phyloP scores from a whole-genome alignment of 2,888 invertebrate species.

The Hydrotaea diabolus region DNA sequence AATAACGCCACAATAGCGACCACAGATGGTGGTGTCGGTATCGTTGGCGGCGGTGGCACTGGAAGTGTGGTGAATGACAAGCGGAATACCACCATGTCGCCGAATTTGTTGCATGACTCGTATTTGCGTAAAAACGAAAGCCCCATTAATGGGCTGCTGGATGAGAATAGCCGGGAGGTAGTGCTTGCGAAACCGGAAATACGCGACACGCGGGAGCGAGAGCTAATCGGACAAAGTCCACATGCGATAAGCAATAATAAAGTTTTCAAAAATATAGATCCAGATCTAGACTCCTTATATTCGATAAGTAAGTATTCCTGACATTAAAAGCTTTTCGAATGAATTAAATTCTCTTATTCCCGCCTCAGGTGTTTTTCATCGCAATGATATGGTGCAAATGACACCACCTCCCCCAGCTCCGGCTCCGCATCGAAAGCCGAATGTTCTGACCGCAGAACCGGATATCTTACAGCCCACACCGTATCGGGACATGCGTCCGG shows the following conservation, averaged over 20 bases:
- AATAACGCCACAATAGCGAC: constrained; percentile 72
- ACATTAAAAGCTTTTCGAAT: not conserved
- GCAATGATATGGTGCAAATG: constrained; percentile 81
- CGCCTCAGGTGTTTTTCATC: constrained; percentile 78
- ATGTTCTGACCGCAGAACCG: constrained; percentile 69
- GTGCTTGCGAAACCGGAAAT: constrained; percentile 59
- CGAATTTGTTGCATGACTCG: constrained; percentile 68
- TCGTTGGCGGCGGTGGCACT: constrained; percentile 23
- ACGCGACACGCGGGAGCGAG: constrained; percentile 69
- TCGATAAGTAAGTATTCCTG: constrained; percentile 84
- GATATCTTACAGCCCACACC: constrained; percentile 69
- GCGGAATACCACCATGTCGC: constrained; percentile 58
- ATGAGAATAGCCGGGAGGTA: constrained; percentile 69
- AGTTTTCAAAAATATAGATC: constrained; percentile 81
- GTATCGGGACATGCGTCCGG: constrained; percentile 66
- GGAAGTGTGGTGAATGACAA: constrained; percentile 50
- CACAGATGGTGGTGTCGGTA: constrained; percentile 70
- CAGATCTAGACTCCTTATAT: constrained; percentile 88
- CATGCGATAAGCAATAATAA: constrained; percentile 78
- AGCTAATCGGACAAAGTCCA: constrained; percentile 78
- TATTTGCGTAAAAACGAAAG: constrained; percentile 72
- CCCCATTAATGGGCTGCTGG: constrained; percentile 74
- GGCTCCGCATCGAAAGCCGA: constrained; percentile 86
- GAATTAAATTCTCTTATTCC: not conserved
- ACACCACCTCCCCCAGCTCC: constrained; percentile 89